Evolutionary conservation across 92 coral and sea anemone species (phyloP).

Genomic region (Epizoanthus scotinus): DNA sequence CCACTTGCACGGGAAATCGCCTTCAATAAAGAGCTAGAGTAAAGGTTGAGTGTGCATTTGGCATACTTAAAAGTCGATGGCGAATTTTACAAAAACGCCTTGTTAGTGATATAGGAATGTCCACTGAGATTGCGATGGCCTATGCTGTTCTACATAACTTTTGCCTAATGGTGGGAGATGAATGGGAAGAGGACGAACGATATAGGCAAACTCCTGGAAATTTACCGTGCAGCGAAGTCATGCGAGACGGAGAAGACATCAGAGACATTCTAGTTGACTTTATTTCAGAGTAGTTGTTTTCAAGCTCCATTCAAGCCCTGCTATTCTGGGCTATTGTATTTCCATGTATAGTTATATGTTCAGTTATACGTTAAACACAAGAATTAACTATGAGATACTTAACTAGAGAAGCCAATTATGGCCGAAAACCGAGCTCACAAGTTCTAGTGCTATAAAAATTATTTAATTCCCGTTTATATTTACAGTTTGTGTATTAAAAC

Average conservation of each 20-base stretch:
- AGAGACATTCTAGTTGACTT: constrained; percentile 46
- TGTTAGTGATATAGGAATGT: constrained; percentile 41
- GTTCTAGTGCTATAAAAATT: too few species aligned
- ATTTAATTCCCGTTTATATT: too few species aligned
- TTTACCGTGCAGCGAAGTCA: constrained; percentile 23
- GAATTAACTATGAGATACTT: too few species aligned
- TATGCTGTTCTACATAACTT: constrained; percentile 45
- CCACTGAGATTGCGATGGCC: constrained; percentile 34
- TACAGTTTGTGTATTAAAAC: too few species aligned
- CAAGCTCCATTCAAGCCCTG: too few species aligned
- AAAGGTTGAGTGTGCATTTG: constrained; percentile 47
- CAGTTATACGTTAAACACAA: too few species aligned
- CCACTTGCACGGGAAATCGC: constrained; percentile 36
- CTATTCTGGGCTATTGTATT: too few species aligned
- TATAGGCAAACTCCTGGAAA: constrained; percentile 1
- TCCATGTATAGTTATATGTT: too few species aligned
- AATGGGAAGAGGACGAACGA: constrained; percentile 40
- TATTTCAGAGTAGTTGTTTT: neutral
- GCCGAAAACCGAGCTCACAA: too few species aligned
- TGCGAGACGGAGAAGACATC: constrained; percentile 51
- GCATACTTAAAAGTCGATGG: constrained; percentile 32
- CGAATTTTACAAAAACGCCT: constrained; percentile 34
- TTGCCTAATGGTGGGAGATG: constrained; percentile 38
- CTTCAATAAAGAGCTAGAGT: constrained; percentile 45
- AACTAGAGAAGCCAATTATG: too few species aligned